phyloP scores from a whole-genome alignment of 2,113 vertebrate species.

The Romanogobio albipinnatus region DNA sequence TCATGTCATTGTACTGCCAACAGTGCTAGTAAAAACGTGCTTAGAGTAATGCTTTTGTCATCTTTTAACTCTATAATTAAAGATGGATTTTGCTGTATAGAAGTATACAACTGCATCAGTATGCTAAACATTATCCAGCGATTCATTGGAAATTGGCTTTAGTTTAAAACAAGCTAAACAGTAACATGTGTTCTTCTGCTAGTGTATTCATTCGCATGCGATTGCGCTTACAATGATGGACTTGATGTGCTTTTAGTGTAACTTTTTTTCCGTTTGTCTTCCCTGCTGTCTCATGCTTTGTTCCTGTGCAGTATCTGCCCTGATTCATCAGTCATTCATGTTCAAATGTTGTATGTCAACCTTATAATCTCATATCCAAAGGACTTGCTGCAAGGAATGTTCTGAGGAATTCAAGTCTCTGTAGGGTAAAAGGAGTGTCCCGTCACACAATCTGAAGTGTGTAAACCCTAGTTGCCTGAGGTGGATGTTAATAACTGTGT shows the following conservation, averaged over 20 bases:
- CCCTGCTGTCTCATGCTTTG: neutral
- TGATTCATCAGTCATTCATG: neutral
- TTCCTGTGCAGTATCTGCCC: neutral
- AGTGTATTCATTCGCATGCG: neutral
- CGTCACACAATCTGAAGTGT: conserved; percentile 66
- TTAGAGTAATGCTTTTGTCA: neutral
- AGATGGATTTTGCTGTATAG: neutral
- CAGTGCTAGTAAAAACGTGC: conserved; percentile 35
- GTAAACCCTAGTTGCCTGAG: conserved; percentile 60
- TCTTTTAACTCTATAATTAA: neutral
- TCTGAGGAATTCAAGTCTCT: conserved; percentile 23
- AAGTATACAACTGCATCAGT: neutral
- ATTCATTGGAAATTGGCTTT: too few relatives aligned
- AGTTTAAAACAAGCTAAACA: neutral
- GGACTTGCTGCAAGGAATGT: neutral
- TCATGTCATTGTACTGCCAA: conserved; percentile 66
- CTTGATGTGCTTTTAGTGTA: neutral
- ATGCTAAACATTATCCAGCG: neutral
- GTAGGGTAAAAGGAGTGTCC: conserved; percentile 50
- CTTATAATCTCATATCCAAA: neutral
- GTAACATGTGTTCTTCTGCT: neutral
- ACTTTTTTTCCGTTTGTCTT: neutral
- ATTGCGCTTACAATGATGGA: neutral
- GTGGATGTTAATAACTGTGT: conserved; percentile 50
- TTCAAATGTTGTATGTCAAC: neutral